phyloP scores from a whole-genome alignment of 2,888 invertebrate genomes.

The Tetragnatha montana region DNA sequence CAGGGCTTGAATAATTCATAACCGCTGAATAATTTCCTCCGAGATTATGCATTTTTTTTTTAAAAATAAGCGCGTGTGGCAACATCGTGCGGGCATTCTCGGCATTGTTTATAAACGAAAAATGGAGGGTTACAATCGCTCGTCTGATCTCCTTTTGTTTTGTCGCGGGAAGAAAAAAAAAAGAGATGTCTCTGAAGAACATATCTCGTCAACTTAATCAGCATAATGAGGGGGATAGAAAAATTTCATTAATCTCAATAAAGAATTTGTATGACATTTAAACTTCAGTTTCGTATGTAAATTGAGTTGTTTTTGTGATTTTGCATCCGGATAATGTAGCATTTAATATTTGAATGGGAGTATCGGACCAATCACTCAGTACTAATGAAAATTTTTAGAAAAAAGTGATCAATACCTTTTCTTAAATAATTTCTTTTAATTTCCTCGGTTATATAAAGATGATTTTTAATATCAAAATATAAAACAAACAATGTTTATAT shows the following conservation, averaged over 20 bases:
- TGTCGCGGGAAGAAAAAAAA: neutral
- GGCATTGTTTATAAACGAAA: neutral
- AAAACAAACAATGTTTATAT: too few relatives aligned
- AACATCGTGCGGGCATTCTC: neutral
- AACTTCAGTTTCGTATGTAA: neutral
- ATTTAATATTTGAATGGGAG: neutral
- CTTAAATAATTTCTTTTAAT: too few relatives aligned
- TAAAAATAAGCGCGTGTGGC: neutral
- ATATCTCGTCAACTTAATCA: constrained; percentile 2
- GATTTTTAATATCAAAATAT: too few relatives aligned
- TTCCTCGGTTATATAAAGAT: too few relatives aligned
- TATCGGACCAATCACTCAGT: too few relatives aligned
- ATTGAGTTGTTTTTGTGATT: neutral
- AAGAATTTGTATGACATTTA: constrained; percentile 16
- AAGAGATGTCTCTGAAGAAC: neutral
- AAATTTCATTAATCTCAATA: constrained; percentile 13
- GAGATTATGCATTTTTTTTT: neutral
- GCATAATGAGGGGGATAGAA: constrained; percentile 2
- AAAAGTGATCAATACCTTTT: too few relatives aligned
- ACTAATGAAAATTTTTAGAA: too few relatives aligned
- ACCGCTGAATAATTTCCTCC: neutral
- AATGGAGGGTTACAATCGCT: neutral
- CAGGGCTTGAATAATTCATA: constrained; percentile 38
- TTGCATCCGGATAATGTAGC: neutral
- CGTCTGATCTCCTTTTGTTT: neutral